Evolutionary conservation across 2,113 vertebrate species (phyloP).

Genomic region (Alligator mississippiensis): DNA sequence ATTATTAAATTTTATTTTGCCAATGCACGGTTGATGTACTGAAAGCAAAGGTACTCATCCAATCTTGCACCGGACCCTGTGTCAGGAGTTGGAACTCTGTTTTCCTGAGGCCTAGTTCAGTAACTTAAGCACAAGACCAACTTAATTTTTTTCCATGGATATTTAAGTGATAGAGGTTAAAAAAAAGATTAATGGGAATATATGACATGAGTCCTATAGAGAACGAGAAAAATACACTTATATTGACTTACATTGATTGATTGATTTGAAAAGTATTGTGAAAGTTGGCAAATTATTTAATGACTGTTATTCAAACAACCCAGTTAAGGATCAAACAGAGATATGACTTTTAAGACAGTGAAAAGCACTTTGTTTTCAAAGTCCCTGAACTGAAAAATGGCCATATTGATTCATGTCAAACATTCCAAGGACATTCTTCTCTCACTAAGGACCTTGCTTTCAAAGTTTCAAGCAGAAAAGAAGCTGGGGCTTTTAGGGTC

Average conservation of each 20-base stretch:
- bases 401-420: neutral
- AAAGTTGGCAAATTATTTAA: neutral
- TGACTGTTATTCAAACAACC: neutral
- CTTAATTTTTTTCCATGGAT: neutral
- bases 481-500: neutral
- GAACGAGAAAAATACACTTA: neutral
- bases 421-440: neutral
- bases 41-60: neutral
- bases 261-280: neutral
- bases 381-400: neutral
- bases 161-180: neutral
- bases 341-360: neutral
- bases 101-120: neutral
- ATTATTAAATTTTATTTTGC: neutral
- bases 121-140: neutral
- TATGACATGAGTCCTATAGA: neutral
- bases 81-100: neutral
- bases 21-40: neutral
- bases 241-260: neutral
- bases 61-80: neutral
- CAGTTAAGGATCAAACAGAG: neutral
- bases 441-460: neutral
- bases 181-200: neutral
- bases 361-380: neutral
- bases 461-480: neutral